Conservation (phyloP, 2,113 vertebrate species). For the Callospermophilus lateralis region DNA sequence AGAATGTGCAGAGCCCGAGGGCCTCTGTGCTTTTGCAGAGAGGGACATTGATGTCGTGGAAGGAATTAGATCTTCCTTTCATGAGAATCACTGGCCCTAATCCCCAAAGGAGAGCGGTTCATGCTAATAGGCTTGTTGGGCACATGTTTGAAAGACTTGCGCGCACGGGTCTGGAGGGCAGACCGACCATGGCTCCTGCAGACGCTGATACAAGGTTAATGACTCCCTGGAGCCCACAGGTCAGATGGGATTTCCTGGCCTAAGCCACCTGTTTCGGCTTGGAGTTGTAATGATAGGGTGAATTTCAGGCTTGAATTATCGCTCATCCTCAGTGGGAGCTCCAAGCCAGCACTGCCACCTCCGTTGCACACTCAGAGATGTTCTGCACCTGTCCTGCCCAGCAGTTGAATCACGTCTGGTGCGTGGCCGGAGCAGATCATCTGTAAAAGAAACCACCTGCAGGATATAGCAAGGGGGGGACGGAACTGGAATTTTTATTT, state of each 20-base stretch:
- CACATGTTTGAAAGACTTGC: fast-evolving
- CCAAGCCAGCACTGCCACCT: not conserved
- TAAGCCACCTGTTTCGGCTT: not conserved
- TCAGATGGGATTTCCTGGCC: not conserved
- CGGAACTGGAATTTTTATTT: not conserved
- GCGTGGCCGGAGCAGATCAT: fast-evolving
- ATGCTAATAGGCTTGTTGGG: fast-evolving
- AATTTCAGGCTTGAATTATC: not conserved
- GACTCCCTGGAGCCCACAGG: fast-evolving
- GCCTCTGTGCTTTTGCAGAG: not conserved
- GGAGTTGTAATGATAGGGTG: not conserved
- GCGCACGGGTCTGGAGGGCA: not conserved
- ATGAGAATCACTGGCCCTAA: not conserved
- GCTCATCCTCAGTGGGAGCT: not conserved
- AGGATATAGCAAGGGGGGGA: not conserved
- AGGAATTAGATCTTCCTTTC: conserved; percentile 38
- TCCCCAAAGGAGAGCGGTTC: not conserved
- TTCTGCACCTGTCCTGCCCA: not conserved
- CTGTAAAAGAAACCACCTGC: not conserved
- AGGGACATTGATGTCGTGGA: too few species aligned
- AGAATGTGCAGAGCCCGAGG: not conserved
- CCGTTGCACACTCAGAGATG: too few species aligned
- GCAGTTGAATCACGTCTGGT: too few species aligned
- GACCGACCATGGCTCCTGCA: not conserved
- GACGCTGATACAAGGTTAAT: not conserved